Conservation (phyloP, 2,888 invertebrate species). For the Morpho deidamia region DNA sequence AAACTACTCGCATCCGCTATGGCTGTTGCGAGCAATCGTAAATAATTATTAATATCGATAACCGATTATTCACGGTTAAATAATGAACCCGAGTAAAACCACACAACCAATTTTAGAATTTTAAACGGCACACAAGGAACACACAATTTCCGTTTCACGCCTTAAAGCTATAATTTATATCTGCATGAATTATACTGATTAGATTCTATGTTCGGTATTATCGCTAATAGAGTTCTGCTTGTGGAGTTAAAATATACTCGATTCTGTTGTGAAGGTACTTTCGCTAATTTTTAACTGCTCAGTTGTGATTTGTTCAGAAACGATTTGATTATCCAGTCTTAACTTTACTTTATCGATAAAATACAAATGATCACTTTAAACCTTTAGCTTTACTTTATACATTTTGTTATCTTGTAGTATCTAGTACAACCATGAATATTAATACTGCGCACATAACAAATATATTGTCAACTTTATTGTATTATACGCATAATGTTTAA, state of each 20-base stretch:
- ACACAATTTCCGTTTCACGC: constrained; percentile 27
- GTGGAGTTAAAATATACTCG: background rate
- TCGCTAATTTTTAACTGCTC: constrained; percentile 46
- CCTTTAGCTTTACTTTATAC: constrained; percentile 1
- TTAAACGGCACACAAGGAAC: constrained; percentile 30
- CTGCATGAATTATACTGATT: constrained; percentile 21
- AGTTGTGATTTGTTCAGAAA: too few species aligned
- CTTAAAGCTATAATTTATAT: constrained; percentile 26
- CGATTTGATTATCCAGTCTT: constrained; percentile 44
- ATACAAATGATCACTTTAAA: constrained; percentile 37
- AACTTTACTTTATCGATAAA: constrained; percentile 40
- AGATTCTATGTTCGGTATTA: constrained; percentile 16
- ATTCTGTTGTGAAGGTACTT: constrained; percentile 20
- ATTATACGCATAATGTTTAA: too few species aligned
- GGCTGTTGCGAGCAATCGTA: constrained; percentile 60
- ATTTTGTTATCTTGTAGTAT: constrained; percentile 1
- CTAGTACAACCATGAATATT: constrained; percentile 9
- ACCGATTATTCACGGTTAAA: constrained; percentile 36
- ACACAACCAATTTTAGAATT: constrained; percentile 25
- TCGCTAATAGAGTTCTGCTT: constrained; percentile 8
- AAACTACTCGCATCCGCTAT: constrained; percentile 71
- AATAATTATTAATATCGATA: constrained; percentile 71
- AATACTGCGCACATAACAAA: background rate
- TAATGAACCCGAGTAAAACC: constrained; percentile 23
- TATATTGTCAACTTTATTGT: too few species aligned